Percentiles rank a stretch among this genome's conserved stretches.
Evolutionary conservation across 2,888 invertebrate genomes (phyloP).

Genomic region (Timema podura): DNA sequence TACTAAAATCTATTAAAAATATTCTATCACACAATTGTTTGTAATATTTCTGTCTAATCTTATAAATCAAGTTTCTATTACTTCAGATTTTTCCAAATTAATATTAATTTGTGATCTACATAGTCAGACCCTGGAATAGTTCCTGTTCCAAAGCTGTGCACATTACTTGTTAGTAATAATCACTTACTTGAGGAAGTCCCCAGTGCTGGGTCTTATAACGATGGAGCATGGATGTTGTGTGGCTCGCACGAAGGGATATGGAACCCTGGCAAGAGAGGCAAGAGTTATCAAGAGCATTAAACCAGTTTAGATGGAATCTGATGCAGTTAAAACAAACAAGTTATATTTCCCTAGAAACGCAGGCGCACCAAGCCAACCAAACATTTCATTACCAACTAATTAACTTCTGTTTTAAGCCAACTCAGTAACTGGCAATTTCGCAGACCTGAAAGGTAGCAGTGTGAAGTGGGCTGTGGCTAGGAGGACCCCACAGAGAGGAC

Average conservation of each 20-base stretch:
- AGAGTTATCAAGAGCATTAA: constrained; percentile 9
- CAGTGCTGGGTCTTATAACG: constrained; percentile 81
- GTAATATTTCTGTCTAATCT: too few species aligned
- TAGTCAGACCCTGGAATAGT: too few species aligned
- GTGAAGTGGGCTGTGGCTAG: constrained; percentile 53
- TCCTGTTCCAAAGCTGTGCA: too few species aligned
- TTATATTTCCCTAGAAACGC: background rate
- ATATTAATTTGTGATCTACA: too few species aligned
- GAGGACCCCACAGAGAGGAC: constrained; percentile 71
- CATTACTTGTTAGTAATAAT: background rate
- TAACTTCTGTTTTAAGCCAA: too few species aligned
- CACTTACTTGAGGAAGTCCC: constrained; percentile 81
- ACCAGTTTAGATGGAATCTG: background rate
- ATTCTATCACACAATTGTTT: too few species aligned
- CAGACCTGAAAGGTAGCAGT: constrained; percentile 71
- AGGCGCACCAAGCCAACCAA: background rate
- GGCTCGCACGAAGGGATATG: constrained; percentile 82
- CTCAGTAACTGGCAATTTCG: background rate
- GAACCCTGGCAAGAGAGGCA: constrained; percentile 57
- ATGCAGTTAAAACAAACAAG: too few species aligned
- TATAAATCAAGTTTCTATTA: too few species aligned
- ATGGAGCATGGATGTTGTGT: constrained; percentile 75
- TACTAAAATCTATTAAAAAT: too few species aligned
- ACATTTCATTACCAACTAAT: background rate
- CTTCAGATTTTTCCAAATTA: too few species aligned